These are phyloP conservation scores for Nesogale talazaci DNA, from an alignment of 2,113 vertebrate species.

Conservation along the genomic window DNA sequence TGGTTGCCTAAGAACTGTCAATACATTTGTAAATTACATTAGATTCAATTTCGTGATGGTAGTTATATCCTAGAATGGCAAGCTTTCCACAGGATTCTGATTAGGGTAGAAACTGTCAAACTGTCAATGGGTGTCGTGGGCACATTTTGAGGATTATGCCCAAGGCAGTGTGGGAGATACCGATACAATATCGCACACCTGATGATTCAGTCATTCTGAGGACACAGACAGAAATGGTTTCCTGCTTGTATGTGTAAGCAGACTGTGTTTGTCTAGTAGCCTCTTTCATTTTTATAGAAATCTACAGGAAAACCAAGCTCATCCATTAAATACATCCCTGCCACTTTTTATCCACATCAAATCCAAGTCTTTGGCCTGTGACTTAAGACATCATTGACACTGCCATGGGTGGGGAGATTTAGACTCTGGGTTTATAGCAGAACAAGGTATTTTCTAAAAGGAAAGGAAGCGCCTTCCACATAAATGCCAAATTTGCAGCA, in stretches of 20 bases:
- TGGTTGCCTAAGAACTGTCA: not conserved
- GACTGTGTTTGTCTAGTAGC: not conserved
- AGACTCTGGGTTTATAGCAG: not conserved
- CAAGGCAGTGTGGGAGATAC: constrained; percentile 47
- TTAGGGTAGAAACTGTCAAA: constrained; percentile 66
- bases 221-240: constrained; percentile 6
- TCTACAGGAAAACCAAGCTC: constrained; percentile 40
- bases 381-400: constrained; percentile 34
- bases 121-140: constrained; percentile 32
- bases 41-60: constrained; percentile 31
- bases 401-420: constrained; percentile 5
- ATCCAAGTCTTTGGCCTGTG: constrained; percentile 54
- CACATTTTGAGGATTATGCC: constrained; percentile 52
- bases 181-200: constrained; percentile 26
- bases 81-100: constrained; percentile 39
- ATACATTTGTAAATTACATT: constrained; percentile 54
- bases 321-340: constrained; percentile 34
- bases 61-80: constrained; percentile 24
- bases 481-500: constrained; percentile 31
- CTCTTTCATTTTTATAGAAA: constrained; percentile 62
- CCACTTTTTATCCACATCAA: constrained; percentile 26
- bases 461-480: constrained; percentile 8
- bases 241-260: not conserved
- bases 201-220: constrained; percentile 50
- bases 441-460: constrained; percentile 42